Base-by-base conservation (phyloP, 1,140 invertebrate genomes). In the Hyphantria cunea region DNA sequence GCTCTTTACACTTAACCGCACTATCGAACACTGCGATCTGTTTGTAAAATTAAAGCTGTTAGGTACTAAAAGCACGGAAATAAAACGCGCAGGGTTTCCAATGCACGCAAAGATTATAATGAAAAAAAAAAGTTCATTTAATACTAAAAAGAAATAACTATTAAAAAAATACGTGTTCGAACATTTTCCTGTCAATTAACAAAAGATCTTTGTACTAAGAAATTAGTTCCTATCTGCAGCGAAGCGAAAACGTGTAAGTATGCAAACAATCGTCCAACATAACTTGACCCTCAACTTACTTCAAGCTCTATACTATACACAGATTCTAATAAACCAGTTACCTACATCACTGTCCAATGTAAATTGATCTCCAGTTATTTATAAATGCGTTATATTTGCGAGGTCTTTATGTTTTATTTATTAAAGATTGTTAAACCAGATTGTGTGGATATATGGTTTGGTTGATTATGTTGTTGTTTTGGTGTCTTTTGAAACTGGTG, bases 181-280 rank as follows among this genome's bases (percentile, higher is more conserved):
- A 49, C 33, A 49, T 48, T 58, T 44, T 58, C n/a, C 55, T 49
- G 17, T 37, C 45, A 58, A 58, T 58, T 58, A 58, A 25, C 33
- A 49, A 58, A 45, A 25, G 45, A 48, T 45, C 25, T 37, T 49
- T 58, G 15, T 49, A 39, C 17, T 33, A 25, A 48, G 48, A 58
- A 49, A 58, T 58, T 39, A 58, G 45, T 49, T 41, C 33, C 55
- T 37, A 33, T 48, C 47, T 25, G 11, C 13, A n/a, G 12, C 10
- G 15, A 41, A n/a, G 3, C n/a, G n/a, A 39, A 39, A n/a, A 58
- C 55, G 55, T 58, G 55, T 0, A 41, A 58, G n/a, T 34, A 58
- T 49, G 45, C 34, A 7, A 17, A 6, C 8, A 9, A 9, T 31
- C 3, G 3, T 7, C 55, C 45, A 49, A 33, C 25, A 4, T 31